Evolutionary conservation across 2,888 invertebrate genomes (phyloP), one percentile per base, ranked within the genome.

Genomic region (Heteropelma amictum): DNA sequence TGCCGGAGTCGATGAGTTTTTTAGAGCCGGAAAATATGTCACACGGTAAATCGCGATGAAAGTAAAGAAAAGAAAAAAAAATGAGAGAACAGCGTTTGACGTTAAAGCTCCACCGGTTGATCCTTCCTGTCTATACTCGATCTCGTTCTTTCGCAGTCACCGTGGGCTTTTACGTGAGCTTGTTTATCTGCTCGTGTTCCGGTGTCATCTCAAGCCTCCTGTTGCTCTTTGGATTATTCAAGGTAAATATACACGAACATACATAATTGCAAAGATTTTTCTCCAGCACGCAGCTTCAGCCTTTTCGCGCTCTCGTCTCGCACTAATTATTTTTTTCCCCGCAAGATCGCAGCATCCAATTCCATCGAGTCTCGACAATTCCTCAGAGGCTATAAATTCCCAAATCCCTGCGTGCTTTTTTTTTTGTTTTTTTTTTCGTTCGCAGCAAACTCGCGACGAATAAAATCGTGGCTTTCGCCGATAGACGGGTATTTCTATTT

Each of bases 151-250:
- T 92, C 93, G 53, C 92, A 95, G 95, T 92, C n/a, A 93, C 95
- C 26, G 92, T 95, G 82, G 91, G 92, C 73, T 92, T 95, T 87
- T 93, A 94, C 87, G 91, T 94, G 76, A 91, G 92, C 21, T 90
- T 94, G 70, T 90, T 95, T 81, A 91, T 91, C 30, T 93, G 93
- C 87, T 94, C 95, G 56, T 90, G 92, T 3, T 89, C 92, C 78
- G 95, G 95, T 3, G 91, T 95, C 53, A 77, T 95, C 23, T 91
- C 94, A 10, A 94, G 94, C 56, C 83, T 93, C 6, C 86, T 95
- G 42, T 90, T 95, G 63, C 90, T 95, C 58, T 89, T 93, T 70
- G 95, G 95, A 78, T 90, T 96, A 45, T 92, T 92, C 79, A 93
- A 92, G 92, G 95, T 95, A 90, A 33, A 33, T 33, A 33, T 33